A percentile compares a stretch with the other conserved stretches of the same genome.
These are phyloP conservation scores for Morus bassanus DNA, from an alignment of 2,797 vertebrate genomes.

Conservation along the genomic window DNA sequence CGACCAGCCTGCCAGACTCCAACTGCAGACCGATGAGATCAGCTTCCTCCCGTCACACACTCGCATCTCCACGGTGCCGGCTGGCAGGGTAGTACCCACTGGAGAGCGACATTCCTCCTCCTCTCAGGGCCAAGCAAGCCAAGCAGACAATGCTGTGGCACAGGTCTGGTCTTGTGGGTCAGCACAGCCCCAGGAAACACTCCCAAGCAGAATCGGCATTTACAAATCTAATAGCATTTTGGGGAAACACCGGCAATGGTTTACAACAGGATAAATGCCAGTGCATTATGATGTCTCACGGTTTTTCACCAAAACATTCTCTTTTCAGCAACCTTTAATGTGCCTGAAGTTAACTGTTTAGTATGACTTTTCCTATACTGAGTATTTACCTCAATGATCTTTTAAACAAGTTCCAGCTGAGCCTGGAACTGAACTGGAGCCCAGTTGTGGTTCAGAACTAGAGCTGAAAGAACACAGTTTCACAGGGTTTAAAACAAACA, in stretches of 20 bases:
- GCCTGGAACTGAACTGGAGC: background rate
- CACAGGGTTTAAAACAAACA: background rate
- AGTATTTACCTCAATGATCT: background rate
- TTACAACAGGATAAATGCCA: background rate
- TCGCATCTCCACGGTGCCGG: accelerated
- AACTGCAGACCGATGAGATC: accelerated
- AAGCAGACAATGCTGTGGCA: background rate
- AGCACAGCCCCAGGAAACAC: background rate
- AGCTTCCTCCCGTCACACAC: accelerated
- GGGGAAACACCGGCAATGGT: background rate
- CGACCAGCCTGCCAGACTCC: no score
- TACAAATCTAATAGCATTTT: background rate
- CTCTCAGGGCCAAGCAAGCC: background rate
- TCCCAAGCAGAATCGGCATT: background rate
- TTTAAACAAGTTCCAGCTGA: background rate
- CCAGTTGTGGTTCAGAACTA: background rate
- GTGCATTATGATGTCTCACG: accelerated
- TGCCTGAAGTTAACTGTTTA: background rate
- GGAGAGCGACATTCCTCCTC: no score
- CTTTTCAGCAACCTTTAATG: background rate
- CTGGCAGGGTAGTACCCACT: background rate
- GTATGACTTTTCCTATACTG: background rate
- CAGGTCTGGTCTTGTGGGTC: background rate
- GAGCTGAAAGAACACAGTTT: background rate
- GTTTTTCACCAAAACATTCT: background rate